phyloP scores from a whole-genome alignment of 1,140 invertebrate species.

The Yoshiicerus persimilis region DNA sequence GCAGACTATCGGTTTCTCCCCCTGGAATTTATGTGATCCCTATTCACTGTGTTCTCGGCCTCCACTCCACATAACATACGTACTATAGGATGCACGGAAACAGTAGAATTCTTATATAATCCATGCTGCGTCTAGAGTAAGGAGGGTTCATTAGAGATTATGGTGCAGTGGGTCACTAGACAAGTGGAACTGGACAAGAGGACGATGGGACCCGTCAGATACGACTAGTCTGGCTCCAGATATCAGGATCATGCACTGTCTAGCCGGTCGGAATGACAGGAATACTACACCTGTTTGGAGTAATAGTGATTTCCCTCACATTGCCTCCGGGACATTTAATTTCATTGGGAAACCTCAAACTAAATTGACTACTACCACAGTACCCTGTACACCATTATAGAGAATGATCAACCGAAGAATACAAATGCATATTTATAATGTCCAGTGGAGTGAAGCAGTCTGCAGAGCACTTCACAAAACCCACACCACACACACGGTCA shows the following conservation, averaged over 20 bases:
- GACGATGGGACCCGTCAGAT: no score
- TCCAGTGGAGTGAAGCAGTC: not conserved
- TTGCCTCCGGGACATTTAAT: slow-evolving; percentile 16
- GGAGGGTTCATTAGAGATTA: no score
- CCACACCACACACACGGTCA: not conserved
- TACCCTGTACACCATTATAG: not conserved
- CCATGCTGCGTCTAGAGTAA: not conserved
- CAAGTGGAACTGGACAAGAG: no score
- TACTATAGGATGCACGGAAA: not conserved
- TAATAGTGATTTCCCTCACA: not conserved
- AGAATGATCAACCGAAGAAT: not conserved
- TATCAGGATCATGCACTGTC: no score
- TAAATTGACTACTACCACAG: slow-evolving; percentile 9
- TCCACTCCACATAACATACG: not conserved
- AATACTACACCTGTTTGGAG: no score
- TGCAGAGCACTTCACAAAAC: not conserved
- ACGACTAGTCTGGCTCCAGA: no score
- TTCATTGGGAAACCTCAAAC: slow-evolving; percentile 12
- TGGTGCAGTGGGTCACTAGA: no score
- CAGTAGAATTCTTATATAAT: not conserved
- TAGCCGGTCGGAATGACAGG: no score
- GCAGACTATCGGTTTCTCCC: not conserved
- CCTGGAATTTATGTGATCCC: no score
- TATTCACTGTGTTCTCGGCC: no score
- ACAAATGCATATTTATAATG: not conserved